Base-by-base conservation (phyloP, 2,888 invertebrate species). In the Caenorhabditis sp. region DNA sequence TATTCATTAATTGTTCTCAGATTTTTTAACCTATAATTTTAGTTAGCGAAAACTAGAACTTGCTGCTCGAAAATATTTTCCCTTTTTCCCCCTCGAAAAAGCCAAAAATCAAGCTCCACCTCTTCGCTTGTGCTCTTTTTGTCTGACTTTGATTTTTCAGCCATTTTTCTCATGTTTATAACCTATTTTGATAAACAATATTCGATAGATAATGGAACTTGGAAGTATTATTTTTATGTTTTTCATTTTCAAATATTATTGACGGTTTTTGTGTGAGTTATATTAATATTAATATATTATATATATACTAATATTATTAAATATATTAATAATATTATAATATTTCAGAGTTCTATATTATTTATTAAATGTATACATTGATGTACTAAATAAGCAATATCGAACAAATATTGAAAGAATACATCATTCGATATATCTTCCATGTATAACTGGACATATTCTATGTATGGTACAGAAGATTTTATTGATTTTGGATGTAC, bases 361-460 rank as follows among this genome's bases (percentile, higher is more conserved):
- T 38, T 25, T 70, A 17, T 57, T 70, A 5, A 70, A 70, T n/a
- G 70, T 70, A 27, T 65, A 59, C 53, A 70, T 70, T 50, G 70
- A 70, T 54, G 54, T 63, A 5, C 36, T 26, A 21, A 70, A 61
- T 3, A 54, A 54, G 1, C 70, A 70, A 38, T 66, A 59, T 50
- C 53, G 21, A 8, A 70, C 70, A 14, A 70, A 70, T 59, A 70
- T 59, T 12, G 65, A 70, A 14, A 70, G 65, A 49, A 70, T 70
- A 25, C 70, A 70, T 59, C 70, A 70, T 36, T 57, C 66, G 1
- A 70, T 70, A 27, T 70, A 70, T 49, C 38, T 70, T 7, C 70
- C 70, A 7, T 65, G 65, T 25, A 54, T 70, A n/a, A 21, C 65
- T 14, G 70, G 66, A 2, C 70, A 70, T 54, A 25, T 70, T 7